These are phyloP conservation scores for Dasyurus viverrinus DNA, from an alignment of 2,113 vertebrate species.

Conservation along the genomic window DNA sequence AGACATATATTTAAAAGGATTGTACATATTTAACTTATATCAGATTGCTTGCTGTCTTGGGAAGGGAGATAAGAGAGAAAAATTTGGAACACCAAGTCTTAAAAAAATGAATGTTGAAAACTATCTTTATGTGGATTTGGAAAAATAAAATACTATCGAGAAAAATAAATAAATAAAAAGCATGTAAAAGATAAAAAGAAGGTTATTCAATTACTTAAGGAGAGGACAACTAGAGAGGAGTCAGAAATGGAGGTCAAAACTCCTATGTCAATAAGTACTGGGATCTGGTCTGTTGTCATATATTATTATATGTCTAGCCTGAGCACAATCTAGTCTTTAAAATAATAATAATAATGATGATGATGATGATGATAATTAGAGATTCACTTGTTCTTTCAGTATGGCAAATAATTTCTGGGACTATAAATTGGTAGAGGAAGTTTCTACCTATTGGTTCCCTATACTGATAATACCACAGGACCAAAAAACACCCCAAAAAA, in stretches of 20 bases:
- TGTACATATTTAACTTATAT: too few relatives aligned
- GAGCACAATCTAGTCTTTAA: background rate
- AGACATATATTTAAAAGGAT: too few relatives aligned
- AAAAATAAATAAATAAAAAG: too few relatives aligned
- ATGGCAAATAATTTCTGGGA: background rate
- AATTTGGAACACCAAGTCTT: too few relatives aligned
- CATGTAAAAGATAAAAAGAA: background rate
- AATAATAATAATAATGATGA: background rate
- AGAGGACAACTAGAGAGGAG: background rate
- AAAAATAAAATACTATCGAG: too few relatives aligned
- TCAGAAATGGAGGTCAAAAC: background rate
- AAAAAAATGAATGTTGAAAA: too few relatives aligned
- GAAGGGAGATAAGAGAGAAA: too few relatives aligned
- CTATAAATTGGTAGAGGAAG: background rate
- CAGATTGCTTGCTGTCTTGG: too few relatives aligned
- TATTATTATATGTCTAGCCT: background rate
- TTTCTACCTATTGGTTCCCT: background rate
- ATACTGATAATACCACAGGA: background rate
- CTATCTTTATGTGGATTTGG: too few relatives aligned
- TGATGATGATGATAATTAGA: too few relatives aligned
- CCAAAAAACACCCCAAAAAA: background rate
- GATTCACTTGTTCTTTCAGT: background rate
- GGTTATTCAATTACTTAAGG: background rate
- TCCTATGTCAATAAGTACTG: background rate
- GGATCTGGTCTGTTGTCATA: background rate